Percentiles rank a stretch among this genome's conserved stretches.
Evolutionary conservation across 2,113 vertebrate species (phyloP).

Genomic region (Tylochromis polylepis): DNA sequence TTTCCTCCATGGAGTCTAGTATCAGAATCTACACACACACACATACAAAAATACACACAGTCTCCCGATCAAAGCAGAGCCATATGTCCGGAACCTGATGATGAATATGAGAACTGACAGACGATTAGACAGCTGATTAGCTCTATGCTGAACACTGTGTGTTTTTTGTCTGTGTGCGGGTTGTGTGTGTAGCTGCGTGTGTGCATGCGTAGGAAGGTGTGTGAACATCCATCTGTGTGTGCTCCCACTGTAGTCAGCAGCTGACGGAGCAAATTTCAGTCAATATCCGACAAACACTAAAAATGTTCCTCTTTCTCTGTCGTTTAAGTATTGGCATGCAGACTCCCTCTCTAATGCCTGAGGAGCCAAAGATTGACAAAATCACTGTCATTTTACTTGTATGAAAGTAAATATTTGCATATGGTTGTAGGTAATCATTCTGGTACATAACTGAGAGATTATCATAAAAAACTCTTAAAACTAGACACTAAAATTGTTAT

Average conservation of each 20-base stretch:
- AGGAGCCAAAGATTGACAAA: background rate
- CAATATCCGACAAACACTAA: background rate
- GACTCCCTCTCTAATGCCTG: background rate
- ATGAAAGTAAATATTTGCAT: background rate
- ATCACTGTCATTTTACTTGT: background rate
- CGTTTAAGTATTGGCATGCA: background rate
- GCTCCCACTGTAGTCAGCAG: slow-evolving; percentile 16
- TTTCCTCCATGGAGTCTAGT: background rate
- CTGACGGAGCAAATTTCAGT: slow-evolving; percentile 22
- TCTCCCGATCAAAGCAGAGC: slow-evolving; percentile 40
- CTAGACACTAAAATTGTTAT: background rate
- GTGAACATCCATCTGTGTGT: slow-evolving; percentile 29
- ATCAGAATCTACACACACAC: background rate
- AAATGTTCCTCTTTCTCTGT: background rate
- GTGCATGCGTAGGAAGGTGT: slow-evolving; percentile 24
- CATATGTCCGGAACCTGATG: slow-evolving; percentile 33
- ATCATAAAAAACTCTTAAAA: background rate
- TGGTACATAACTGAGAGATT: background rate
- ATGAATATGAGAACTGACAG: slow-evolving; percentile 48
- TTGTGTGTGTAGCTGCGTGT: background rate
- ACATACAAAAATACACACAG: background rate
- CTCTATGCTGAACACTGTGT: slow-evolving; percentile 9
- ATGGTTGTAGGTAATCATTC: background rate
- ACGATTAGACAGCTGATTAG: slow-evolving; percentile 59
- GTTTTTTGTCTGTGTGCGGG: background rate